Evolutionary conservation across 2,113 vertebrate species (phyloP).

Genomic region (Cochlearius cochlearius): DNA sequence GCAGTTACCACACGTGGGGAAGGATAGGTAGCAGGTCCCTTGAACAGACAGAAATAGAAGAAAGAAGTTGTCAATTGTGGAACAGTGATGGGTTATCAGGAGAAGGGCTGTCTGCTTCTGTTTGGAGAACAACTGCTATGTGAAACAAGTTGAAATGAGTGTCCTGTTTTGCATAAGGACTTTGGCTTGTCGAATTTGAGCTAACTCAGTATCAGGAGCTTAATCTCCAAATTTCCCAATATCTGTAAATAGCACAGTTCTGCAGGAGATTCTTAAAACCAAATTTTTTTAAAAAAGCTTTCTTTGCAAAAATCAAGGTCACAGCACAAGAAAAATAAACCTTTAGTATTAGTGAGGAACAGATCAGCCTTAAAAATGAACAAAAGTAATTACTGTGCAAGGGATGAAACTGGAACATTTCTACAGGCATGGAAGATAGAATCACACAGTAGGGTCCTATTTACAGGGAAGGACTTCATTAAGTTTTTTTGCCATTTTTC

Average conservation of each 20-base stretch:
- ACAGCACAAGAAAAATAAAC: neutral
- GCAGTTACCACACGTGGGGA: neutral
- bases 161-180: neutral
- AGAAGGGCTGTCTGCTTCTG: neutral
- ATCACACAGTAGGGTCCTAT: neutral
- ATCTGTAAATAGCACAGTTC: neutral
- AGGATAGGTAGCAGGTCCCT: neutral
- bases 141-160: neutral
- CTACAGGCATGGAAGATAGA: neutral
- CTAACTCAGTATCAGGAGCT: neutral
- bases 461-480: neutral
- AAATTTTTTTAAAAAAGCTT: neutral
- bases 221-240: neutral
- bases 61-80: neutral
- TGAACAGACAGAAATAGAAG: neutral
- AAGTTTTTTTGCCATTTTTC: neutral
- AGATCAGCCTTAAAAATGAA: neutral
- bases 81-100: neutral
- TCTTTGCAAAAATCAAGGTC: neutral
- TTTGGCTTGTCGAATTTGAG: neutral
- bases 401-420: neutral
- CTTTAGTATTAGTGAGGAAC: neutral
- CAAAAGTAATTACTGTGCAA: neutral
- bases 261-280: neutral
- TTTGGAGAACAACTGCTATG: neutral